Evolutionary conservation across 1,140 invertebrate species (phyloP).

Genomic region (Brachionus koreanus): DNA sequence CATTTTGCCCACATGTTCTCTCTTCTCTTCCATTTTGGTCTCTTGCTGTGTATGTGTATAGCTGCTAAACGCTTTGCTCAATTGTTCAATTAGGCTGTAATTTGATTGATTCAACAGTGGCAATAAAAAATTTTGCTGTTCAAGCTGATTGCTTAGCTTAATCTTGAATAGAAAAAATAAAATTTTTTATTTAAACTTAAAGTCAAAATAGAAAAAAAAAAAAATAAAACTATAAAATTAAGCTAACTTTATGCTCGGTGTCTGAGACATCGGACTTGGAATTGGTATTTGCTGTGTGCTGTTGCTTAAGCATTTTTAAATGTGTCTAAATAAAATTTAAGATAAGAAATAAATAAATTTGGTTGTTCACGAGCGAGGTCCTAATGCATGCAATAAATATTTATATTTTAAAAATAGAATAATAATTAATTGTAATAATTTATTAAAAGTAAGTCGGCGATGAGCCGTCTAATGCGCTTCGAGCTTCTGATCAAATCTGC

Average conservation of each 20-base stretch:
- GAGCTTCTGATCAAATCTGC: too few species aligned
- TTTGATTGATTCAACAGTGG: neutral
- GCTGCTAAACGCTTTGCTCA: neutral
- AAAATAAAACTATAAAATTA: neutral
- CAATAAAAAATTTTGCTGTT: neutral
- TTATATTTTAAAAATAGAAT: neutral
- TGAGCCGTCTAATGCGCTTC: neutral
- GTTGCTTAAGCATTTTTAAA: slow-evolving; percentile 14
- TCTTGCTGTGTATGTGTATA: neutral
- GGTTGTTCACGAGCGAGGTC: neutral
- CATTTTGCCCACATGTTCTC: neutral
- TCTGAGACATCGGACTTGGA: neutral
- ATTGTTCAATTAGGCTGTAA: neutral
- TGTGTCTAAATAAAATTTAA: slow-evolving; percentile 13
- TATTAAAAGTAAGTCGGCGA: neutral
- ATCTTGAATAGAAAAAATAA: neutral
- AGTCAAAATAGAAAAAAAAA: neutral
- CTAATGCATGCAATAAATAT: neutral
- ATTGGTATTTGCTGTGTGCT: neutral
- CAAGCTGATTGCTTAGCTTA: neutral
- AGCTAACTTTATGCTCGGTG: slow-evolving; percentile 11
- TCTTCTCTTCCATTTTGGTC: neutral
- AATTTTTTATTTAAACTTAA: neutral
- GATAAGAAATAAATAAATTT: neutral
- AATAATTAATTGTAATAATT: neutral